Conservation (phyloP, 92 coral and sea anemone species). For the Pocillopora meandrina region DNA sequence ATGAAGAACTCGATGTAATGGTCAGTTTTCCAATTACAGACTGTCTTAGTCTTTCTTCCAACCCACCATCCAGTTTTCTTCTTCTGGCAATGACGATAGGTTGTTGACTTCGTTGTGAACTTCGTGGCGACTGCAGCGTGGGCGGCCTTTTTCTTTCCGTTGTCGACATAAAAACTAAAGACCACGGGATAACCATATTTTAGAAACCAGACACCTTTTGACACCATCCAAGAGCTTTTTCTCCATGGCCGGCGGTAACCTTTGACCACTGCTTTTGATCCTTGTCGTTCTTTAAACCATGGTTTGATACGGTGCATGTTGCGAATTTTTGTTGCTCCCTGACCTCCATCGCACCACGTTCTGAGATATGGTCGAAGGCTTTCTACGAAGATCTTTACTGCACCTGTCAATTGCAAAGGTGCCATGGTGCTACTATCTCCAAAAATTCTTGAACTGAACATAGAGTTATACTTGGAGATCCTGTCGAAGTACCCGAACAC, state of each 20-base stretch:
- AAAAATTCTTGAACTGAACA: constrained; percentile 8
- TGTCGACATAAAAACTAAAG: background rate
- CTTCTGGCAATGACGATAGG: constrained; percentile 40
- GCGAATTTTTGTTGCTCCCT: background rate
- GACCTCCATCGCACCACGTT: constrained; percentile 23
- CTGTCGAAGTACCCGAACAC: constrained; percentile 65
- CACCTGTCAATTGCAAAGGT: background rate
- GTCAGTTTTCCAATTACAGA: constrained; percentile 5
- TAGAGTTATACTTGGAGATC: background rate
- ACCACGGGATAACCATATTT: constrained; percentile 34
- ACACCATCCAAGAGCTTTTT: background rate
- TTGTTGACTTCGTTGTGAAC: constrained; percentile 22
- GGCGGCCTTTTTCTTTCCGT: background rate
- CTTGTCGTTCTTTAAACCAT: constrained; percentile 43
- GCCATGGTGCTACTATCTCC: constrained; percentile 16
- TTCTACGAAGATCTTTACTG: constrained; percentile 44
- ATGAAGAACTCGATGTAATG: constrained; percentile 24
- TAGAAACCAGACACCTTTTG: constrained; percentile 3
- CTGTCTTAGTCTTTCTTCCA: constrained; percentile 20
- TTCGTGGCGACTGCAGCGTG: constrained; percentile 44
- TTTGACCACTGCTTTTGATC: constrained; percentile 9
- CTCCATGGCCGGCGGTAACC: background rate
- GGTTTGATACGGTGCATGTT: constrained; percentile 6
- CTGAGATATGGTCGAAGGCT: constrained; percentile 21
- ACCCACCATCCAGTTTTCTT: constrained; percentile 29